Evolutionary conservation across 2,113 vertebrate genomes (phyloP), one percentile per base, ranked within the genome.

Genomic region (Misgurnus anguillicaudatus): DNA sequence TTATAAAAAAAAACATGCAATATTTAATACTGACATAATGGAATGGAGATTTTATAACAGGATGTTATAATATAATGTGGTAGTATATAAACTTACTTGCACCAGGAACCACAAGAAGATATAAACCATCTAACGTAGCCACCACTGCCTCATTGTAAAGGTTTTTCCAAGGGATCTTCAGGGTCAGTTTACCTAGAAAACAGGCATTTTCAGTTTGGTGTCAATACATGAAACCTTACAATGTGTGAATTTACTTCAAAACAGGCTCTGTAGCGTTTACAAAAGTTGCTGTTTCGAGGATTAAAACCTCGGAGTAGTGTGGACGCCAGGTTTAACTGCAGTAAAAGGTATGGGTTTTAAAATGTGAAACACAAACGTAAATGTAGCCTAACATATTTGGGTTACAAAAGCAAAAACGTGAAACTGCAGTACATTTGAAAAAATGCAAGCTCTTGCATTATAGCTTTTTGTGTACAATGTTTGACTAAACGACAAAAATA

Each of bases 101-200:
- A 90, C 96, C 96, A 66, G 98, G 98, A 77, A 99, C 96, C 1
- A 98, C 89, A 13, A 99, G 94, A 21, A 99, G 94, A 89, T 96
- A 96, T 3, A 99, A 92, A 48, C 96, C 97, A 55, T 99, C 96
- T 72, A 99, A 82, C 0, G 95, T 96, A 5, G 96, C 97, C 57
- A 99, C 94, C 75, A 99, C 98, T 3, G 97, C 96, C 31, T 99
- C 98, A 0, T 90, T 96, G 82, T 99, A 99, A 9, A 99, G 92
- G 84, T 99, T 99, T 89, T 99, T 99, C 98, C 98, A 99, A 47
- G 98, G 98, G 81, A 99, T 99, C 91, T 99, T 99, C 91, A 99
- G 76, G 4, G 95, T 98, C 75, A 99, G 94, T 84, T 96, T 98
- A 78, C 95, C 98, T 99, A 87, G 74, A 90, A 47, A 87, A 86